Evolutionary conservation across 2,113 vertebrate species (phyloP), one percentile per base, ranked within the genome.

Genomic region (Lampris incognitus): DNA sequence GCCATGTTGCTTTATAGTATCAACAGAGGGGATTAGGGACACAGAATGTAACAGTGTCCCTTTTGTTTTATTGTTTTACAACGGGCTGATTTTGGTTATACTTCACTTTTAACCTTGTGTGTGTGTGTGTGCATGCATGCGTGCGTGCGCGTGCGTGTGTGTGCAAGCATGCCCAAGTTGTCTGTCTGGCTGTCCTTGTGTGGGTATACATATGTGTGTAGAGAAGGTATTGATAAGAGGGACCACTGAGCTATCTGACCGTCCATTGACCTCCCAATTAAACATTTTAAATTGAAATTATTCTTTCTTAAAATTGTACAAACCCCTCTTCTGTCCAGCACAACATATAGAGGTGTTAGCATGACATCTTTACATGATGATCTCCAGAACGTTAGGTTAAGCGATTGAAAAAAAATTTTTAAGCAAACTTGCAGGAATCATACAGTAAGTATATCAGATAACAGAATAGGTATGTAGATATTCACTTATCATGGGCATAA

Each of bases 1-100:
- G 89, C 67, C 74, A 49, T 66, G 58, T 49, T 48, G 72, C 36
- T 76, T 76, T 7, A n/a, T 80, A 82, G 85, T 57, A 55, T 62
- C 7, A 4, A 67, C 42, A 63, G 5, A 59, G 44, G 58, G 44
- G 56, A 75, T 62, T 39, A 56, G 56, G 68, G 78, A 87, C 72
- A 66, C 49, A 63, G 58, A 87, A 44, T 78, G 81, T 74, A 81
- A 85, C 79, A 78, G 11, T 66, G 82, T 83, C 54, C 64, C 39
- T 79, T 77, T 87, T 86, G 79, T 72, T 78, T 87, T 86, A 81
- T 72, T 78, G 74, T 78, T 56, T 74, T 60, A 84, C 69, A 78
- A 85, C 84, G 51, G 24, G 46, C 65, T 2, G n/a, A 80, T 72
- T 82, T 70, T 82, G 65, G 78, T 57, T 57, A 69, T 56, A 79